These are phyloP conservation scores for Apoda limacodes DNA, from an alignment of 2,888 invertebrate genomes.

Conservation along the genomic window DNA sequence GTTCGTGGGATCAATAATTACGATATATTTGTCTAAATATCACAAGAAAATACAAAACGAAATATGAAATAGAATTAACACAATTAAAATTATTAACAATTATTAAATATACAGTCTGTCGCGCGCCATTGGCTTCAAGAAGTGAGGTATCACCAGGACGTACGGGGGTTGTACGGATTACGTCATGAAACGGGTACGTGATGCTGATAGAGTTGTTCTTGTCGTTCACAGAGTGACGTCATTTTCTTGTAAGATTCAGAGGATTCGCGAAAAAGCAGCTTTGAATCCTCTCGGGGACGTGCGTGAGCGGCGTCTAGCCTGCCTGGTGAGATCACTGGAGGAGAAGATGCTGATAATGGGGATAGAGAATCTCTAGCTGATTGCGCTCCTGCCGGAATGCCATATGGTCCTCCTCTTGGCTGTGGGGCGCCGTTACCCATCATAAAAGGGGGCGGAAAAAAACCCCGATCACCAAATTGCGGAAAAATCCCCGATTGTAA, in stretches of 20 bases:
- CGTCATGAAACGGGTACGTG: constrained; percentile 69
- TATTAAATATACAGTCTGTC: constrained; percentile 59
- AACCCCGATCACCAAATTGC: constrained; percentile 50
- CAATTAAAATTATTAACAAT: constrained; percentile 67
- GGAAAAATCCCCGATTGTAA: constrained; percentile 56
- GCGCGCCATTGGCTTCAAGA: constrained; percentile 31
- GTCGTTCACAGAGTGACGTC: constrained; percentile 65
- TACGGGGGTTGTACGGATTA: constrained; percentile 41
- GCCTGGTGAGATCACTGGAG: constrained; percentile 59
- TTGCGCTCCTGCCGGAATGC: constrained; percentile 50
- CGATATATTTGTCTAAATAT: constrained; percentile 68
- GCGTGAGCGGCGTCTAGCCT: constrained; percentile 56
- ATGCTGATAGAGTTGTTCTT: constrained; percentile 66
- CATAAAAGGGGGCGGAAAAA: constrained; percentile 55
- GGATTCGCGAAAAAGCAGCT: constrained; percentile 67
- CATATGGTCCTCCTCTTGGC: constrained; percentile 45
- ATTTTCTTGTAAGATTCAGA: constrained; percentile 64
- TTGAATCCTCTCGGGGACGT: constrained; percentile 52
- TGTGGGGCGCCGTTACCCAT: constrained; percentile 51
- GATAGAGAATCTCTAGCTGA: constrained; percentile 57
- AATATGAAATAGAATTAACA: constrained; percentile 66
- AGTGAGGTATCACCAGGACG: constrained; percentile 53
- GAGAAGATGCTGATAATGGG: constrained; percentile 58
- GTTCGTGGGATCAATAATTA: constrained; percentile 64
- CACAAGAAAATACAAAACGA: constrained; percentile 70